Base-by-base conservation (phyloP, 2,797 vertebrate genomes). In the Hoplostethus atlanticus region DNA sequence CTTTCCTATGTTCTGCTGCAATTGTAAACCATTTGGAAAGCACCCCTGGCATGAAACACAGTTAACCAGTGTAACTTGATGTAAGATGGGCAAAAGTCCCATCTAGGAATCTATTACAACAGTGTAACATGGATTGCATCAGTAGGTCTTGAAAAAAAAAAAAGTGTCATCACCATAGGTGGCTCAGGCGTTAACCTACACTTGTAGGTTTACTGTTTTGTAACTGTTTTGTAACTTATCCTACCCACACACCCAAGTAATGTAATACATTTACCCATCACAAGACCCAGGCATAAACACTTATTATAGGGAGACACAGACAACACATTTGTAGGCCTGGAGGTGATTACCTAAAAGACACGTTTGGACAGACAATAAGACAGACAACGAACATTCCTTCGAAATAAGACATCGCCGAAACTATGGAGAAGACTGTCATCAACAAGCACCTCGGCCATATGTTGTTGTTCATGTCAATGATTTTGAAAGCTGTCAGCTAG, bases 1-100 rank as follows among this genome's bases (percentile, higher is more conserved):
- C 68, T 72, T 16, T 52, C 53, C 17, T 34, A 13, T 44, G 42
- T 15, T 44, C 12, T 44, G 11, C 11, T 44, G 42, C 42, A 3
- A 11, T 44, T 44, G 11, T 44, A 44, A 44, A 44, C 2, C 10
- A 44, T 13, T 13, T 13, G 10, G 25, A 28, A 53, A 62, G 50
- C 61, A 54, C 63, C 70, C 47, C n/a, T 76, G 11, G 3, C 42
- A 3, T 44, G 3, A 44, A 13, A 13, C 81, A 81, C 63, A 86
- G 16, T 12, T 15, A 31, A 34, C 53, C 12, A 44, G 13, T 44
- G 42, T 13, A 13, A 13, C 42, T 44, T 13, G 42, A 10, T 10
- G 36, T 38, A 6, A 13, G 12, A 44, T 44, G 42, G 11, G 4
- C 4, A 44, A 11, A 44, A 3, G 6, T 9, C 36, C 9, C 36